A percentile compares a stretch with the other conserved stretches of the same genome.
Conservation (phyloP, 1,140 invertebrate species). For the Pseudomyrmex cubaensis region DNA sequence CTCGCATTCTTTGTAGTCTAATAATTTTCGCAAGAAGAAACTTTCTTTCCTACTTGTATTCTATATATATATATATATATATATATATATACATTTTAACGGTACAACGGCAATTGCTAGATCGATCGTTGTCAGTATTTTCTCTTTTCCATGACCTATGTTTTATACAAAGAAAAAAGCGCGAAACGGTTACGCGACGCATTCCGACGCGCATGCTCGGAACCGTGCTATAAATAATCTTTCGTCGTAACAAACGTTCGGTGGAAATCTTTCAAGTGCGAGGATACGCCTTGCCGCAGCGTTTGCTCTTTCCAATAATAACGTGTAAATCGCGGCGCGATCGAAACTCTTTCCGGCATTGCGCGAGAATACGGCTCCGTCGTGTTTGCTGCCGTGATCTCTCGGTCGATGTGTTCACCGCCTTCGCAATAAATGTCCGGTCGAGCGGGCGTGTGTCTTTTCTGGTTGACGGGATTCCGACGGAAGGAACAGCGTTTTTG, state of each 20-base stretch:
- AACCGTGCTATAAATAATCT: slow-evolving; percentile 61
- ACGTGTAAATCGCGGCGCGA: slow-evolving; percentile 23
- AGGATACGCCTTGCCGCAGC: not conserved
- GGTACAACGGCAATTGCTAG: not conserved
- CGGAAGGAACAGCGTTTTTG: slow-evolving; percentile 53
- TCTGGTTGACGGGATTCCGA: not conserved
- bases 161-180: not conserved
- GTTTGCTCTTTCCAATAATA: slow-evolving; percentile 33
- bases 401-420: slow-evolving; percentile 44
- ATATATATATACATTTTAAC: not conserved
- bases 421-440: slow-evolving; percentile 68
- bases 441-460: slow-evolving; percentile 56
- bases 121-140: too few species aligned
- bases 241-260: slow-evolving; percentile 61
- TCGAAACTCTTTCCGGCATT: slow-evolving; percentile 49
- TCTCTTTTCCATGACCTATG: not conserved
- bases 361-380: slow-evolving; percentile 31
- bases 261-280: slow-evolving; percentile 39
- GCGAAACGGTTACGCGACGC: not conserved
- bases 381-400: slow-evolving; percentile 47
- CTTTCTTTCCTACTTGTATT: not conserved
- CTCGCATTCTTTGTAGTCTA: too few species aligned
- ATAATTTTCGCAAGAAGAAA: too few species aligned
- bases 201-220: not conserved
- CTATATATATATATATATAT: too few species aligned